Evolutionary conservation across 2,113 vertebrate species (phyloP).

Genomic region (Stegostoma tigrinum): DNA sequence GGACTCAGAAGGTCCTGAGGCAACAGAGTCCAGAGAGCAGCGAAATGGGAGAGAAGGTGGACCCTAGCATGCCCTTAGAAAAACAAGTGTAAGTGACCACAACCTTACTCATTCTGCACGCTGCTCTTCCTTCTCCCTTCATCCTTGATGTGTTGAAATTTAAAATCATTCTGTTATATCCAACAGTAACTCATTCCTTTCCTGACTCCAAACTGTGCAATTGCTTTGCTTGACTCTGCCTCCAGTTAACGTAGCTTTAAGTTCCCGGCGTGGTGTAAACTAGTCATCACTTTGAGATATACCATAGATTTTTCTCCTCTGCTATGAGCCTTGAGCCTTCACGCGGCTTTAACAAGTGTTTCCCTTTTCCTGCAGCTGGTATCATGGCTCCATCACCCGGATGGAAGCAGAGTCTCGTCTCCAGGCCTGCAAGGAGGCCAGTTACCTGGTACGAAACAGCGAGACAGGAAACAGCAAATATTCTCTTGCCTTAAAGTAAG

Average conservation of each 20-base stretch:
- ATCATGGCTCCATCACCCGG: conserved; percentile 80
- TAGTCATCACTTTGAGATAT: not conserved
- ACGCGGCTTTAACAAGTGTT: not conserved
- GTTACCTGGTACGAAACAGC: conserved; percentile 86
- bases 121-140: not conserved
- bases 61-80: conserved; percentile 74
- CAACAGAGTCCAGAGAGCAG: conserved; percentile 47
- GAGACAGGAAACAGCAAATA: conserved; percentile 88
- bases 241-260: not conserved
- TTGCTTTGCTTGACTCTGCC: not conserved
- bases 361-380: conserved; percentile 65
- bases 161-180: too few relatives aligned
- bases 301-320: not conserved
- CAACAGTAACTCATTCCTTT: not conserved
- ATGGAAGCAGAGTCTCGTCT: conserved; percentile 84
- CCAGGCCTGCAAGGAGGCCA: conserved; percentile 81
- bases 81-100: conserved; percentile 74
- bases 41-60: conserved; percentile 64
- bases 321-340: not conserved
- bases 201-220: not conserved
- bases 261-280: not conserved
- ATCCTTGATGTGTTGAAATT: too few relatives aligned
- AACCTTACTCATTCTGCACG: not conserved
- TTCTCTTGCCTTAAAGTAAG: conserved; percentile 94
- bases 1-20: conserved; percentile 76